These are phyloP conservation scores for Lepus townsendii DNA, from an alignment of 2,797 vertebrate species.

Conservation along the genomic window DNA sequence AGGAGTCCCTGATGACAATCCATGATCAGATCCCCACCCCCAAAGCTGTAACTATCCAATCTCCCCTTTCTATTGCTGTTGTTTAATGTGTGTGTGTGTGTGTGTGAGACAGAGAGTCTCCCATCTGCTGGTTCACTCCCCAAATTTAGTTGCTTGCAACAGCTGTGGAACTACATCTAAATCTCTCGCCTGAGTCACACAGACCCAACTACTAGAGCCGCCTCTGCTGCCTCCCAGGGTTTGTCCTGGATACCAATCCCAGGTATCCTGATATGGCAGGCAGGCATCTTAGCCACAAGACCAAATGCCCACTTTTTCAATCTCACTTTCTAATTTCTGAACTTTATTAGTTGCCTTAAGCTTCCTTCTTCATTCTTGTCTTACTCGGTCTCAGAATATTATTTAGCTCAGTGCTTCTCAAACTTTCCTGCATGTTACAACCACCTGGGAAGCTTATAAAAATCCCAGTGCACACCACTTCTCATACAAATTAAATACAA, in stretches of 20 bases:
- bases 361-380: neutral
- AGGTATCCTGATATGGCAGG: too few species aligned
- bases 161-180: too few species aligned
- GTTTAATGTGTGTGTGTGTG: neutral
- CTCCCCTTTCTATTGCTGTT: neutral
- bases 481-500: neutral
- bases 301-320: neutral
- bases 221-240: too few species aligned
- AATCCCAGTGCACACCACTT: neutral
- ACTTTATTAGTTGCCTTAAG: neutral
- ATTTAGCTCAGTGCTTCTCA: neutral
- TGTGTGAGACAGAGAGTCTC: too few species aligned
- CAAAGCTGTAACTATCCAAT: neutral
- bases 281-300: too few species aligned
- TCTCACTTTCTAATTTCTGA: neutral
- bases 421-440: neutral
- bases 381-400: neutral
- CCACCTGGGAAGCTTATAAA: neutral
- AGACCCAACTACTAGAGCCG: too few species aligned
- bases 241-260: too few species aligned
- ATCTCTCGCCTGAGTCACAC: too few species aligned
- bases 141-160: too few species aligned
- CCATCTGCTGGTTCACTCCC: too few species aligned
- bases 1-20: neutral
- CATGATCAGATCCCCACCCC: neutral